phyloP scores from a whole-genome alignment of 1,140 invertebrate genomes.

The Macrotrachela quadricornifera region DNA sequence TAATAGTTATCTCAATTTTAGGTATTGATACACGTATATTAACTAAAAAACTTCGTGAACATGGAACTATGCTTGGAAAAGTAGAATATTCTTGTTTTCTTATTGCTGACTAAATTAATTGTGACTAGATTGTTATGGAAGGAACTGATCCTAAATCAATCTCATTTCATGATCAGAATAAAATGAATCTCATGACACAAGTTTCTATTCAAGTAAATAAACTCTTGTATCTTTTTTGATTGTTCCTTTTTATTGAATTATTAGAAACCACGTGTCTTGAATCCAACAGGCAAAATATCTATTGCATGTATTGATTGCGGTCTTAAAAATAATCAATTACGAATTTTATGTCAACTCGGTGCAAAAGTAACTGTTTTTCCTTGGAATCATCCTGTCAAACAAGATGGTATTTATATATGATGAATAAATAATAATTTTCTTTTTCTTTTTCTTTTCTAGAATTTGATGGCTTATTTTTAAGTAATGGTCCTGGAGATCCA shows the following conservation, averaged over 20 bases:
- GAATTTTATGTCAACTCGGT: slow-evolving; percentile 62
- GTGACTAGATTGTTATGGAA: background rate
- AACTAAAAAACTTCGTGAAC: slow-evolving; percentile 63
- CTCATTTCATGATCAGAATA: slow-evolving; percentile 53
- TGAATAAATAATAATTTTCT: background rate
- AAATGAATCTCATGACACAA: slow-evolving; percentile 63
- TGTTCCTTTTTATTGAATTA: background rate
- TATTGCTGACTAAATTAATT: background rate
- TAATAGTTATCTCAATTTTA: slow-evolving; percentile 24
- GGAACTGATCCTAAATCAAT: too few species aligned
- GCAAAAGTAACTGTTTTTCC: slow-evolving; percentile 70
- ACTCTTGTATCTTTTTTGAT: background rate
- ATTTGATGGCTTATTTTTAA: slow-evolving; percentile 86
- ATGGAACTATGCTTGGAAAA: slow-evolving; percentile 54
- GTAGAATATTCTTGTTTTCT: slow-evolving; percentile 5
- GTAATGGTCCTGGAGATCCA: slow-evolving; percentile 92
- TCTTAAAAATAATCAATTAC: slow-evolving; percentile 81
- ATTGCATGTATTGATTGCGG: slow-evolving; percentile 83
- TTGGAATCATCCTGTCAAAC: slow-evolving; percentile 53
- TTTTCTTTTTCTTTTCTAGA: slow-evolving; percentile 18
- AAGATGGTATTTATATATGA: slow-evolving; percentile 12
- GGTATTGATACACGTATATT: slow-evolving; percentile 70
- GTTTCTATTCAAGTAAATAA: slow-evolving; percentile 53
- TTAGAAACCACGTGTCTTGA: slow-evolving; percentile 47
- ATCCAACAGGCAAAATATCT: slow-evolving; percentile 46